Conservation (phyloP, 2,888 invertebrate genomes). For the Acanthopleura granulata region DNA sequence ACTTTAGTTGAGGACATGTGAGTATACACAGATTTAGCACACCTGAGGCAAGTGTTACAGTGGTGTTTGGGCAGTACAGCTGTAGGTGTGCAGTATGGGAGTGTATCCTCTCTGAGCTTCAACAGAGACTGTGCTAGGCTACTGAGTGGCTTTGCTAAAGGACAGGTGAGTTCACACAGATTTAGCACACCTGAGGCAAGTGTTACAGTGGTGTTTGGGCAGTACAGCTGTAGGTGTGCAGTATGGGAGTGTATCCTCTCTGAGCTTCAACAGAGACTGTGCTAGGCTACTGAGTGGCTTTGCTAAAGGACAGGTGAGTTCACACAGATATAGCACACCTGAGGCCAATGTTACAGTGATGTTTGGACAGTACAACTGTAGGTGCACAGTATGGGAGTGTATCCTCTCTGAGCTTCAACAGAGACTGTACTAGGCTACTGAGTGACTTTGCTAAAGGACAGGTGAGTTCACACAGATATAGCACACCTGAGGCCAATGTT, state of each 20-base stretch:
- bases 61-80: conserved; percentile 82
- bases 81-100: conserved; percentile 81
- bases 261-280: conserved; percentile 89
- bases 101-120: conserved; percentile 80
- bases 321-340: conserved; percentile 50
- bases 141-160: conserved; percentile 84
- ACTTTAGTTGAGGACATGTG: conserved; percentile 80
- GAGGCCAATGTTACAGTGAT: conserved; percentile 90
- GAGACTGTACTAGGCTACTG: conserved; percentile 86
- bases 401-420: conserved; percentile 83
- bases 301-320: conserved; percentile 78
- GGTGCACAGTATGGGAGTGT: conserved; percentile 80
- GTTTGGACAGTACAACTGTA: conserved; percentile 77
- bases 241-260: conserved; percentile 74
- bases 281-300: conserved; percentile 85
- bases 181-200: not conserved
- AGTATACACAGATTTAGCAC: conserved; percentile 45
- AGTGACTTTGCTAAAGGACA: conserved; percentile 85
- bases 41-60: conserved; percentile 82
- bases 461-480: conserved; percentile 44
- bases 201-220: conserved; percentile 91
- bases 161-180: conserved; percentile 71
- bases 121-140: conserved; percentile 89
- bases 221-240: conserved; percentile 79
- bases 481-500: not conserved